Conservation (phyloP, 2,888 invertebrate species). For the Iphiclides podalirius region DNA sequence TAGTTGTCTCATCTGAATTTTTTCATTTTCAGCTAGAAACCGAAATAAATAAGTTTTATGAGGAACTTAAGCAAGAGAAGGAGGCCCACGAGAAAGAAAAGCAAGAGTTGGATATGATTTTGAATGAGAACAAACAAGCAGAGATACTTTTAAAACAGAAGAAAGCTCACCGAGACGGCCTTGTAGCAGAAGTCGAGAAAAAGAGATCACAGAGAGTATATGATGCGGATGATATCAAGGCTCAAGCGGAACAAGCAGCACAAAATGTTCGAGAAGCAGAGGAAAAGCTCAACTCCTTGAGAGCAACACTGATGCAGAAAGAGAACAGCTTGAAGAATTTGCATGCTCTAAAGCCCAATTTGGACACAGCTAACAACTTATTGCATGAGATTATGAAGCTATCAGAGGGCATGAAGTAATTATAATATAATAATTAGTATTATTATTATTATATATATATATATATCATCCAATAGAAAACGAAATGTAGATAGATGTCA, state of each 20-base stretch:
- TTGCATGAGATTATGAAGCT: conserved; percentile 57
- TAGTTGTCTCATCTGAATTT: no score
- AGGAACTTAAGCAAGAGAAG: conserved; percentile 57
- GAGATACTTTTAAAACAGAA: conserved; percentile 58
- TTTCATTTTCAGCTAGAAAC: conserved; percentile 51
- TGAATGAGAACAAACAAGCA: conserved; percentile 48
- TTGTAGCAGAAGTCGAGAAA: conserved; percentile 52
- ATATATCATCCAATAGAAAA: no score
- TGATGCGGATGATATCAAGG: conserved; percentile 60
- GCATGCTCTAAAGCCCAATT: conserved; percentile 57
- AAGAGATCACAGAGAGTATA: conserved; percentile 57
- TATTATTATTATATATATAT: no score
- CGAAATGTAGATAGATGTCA: no score
- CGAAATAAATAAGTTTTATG: conserved; percentile 52
- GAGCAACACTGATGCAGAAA: conserved; percentile 52
- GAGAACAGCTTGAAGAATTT: conserved; percentile 61
- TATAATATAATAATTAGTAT: not conserved
- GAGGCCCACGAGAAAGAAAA: conserved; percentile 46
- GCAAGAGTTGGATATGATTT: conserved; percentile 44
- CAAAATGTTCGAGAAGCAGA: conserved; percentile 58
- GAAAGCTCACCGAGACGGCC: conserved; percentile 48
- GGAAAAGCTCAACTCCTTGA: conserved; percentile 47
- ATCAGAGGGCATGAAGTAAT: conserved; percentile 56
- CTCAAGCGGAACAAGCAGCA: conserved; percentile 52
- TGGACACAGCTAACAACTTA: conserved; percentile 56